A percentile compares a stretch with the other conserved stretches of the same genome.
Evolutionary conservation across 2,888 invertebrate genomes (phyloP).

Genomic region (Eupithecia tripunctaria): DNA sequence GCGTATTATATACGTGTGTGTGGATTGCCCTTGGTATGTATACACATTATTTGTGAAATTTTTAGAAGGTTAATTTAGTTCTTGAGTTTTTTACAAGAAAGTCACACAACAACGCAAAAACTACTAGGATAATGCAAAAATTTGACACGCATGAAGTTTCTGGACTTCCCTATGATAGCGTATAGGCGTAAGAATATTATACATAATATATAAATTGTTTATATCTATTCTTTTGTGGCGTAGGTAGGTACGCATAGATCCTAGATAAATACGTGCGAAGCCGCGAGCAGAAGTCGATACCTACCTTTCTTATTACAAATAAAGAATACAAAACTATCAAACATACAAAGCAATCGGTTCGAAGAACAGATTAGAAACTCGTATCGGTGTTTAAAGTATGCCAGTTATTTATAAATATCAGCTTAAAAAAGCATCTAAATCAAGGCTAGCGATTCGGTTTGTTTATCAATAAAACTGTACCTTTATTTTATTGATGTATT

Average conservation of each 20-base stretch:
- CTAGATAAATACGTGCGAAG: not conserved
- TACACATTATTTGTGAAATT: too few species aligned
- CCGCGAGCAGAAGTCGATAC: not conserved
- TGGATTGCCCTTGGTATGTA: too few species aligned
- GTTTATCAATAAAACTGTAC: not conserved
- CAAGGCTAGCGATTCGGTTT: not conserved
- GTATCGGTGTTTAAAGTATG: not conserved
- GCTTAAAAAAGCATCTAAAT: not conserved
- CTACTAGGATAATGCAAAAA: not conserved
- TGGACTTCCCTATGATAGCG: too few species aligned
- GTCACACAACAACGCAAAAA: not conserved
- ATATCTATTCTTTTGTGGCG: too few species aligned
- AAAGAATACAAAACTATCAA: not conserved
- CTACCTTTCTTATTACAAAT: not conserved
- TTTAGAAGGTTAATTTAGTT: too few species aligned
- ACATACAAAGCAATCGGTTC: not conserved
- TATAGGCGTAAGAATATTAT: too few species aligned
- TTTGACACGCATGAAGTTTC: not conserved
- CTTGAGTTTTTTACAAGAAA: too few species aligned
- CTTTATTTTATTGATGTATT: not conserved
- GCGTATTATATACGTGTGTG: too few species aligned
- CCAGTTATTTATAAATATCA: not conserved
- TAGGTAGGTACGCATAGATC: not conserved
- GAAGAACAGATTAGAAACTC: not conserved
- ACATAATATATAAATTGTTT: too few species aligned